Evolutionary conservation across 2,888 invertebrate genomes (phyloP).

Genomic region (Ormyrus thymus): DNA sequence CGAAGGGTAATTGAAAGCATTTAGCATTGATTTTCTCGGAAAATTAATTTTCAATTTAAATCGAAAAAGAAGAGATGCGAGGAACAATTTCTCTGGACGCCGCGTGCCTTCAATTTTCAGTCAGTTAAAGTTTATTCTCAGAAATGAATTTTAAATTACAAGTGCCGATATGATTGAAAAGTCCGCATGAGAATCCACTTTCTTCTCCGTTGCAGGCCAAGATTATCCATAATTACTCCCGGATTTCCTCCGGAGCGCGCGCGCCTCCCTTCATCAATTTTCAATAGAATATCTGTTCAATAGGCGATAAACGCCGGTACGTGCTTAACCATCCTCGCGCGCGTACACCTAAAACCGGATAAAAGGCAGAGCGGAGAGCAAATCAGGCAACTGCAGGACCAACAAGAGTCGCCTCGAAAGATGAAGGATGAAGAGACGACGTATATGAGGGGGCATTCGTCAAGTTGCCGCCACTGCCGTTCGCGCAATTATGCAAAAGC

Average conservation of each 20-base stretch:
- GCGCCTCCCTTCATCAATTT: constrained; percentile 1
- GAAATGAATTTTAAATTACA: too few species aligned
- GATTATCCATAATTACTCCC: constrained; percentile 18
- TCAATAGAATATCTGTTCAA: constrained; percentile 8
- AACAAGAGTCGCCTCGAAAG: background rate
- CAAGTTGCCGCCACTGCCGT: constrained; percentile 39
- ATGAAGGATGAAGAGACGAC: constrained; percentile 52
- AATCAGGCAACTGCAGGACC: background rate
- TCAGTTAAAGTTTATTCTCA: too few species aligned
- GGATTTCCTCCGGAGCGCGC: constrained; percentile 8
- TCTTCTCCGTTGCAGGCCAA: constrained; percentile 7
- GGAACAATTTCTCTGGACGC: too few species aligned
- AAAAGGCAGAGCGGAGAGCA: background rate
- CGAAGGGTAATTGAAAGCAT: too few species aligned
- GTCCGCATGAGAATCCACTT: background rate
- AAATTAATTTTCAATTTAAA: too few species aligned
- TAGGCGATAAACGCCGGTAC: constrained; percentile 35
- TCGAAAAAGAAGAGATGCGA: too few species aligned
- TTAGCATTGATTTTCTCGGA: too few species aligned
- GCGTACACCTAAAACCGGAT: background rate
- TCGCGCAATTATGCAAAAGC: constrained; percentile 70
- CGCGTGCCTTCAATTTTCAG: too few species aligned
- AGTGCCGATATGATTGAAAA: too few species aligned
- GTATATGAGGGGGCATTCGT: constrained; percentile 27
- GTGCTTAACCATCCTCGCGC: constrained; percentile 1